A percentile compares a stretch with the other conserved stretches of the same genome.
These are phyloP conservation scores for Fukomys damarensis DNA, from an alignment of 2,113 vertebrate species.

Conservation along the genomic window DNA sequence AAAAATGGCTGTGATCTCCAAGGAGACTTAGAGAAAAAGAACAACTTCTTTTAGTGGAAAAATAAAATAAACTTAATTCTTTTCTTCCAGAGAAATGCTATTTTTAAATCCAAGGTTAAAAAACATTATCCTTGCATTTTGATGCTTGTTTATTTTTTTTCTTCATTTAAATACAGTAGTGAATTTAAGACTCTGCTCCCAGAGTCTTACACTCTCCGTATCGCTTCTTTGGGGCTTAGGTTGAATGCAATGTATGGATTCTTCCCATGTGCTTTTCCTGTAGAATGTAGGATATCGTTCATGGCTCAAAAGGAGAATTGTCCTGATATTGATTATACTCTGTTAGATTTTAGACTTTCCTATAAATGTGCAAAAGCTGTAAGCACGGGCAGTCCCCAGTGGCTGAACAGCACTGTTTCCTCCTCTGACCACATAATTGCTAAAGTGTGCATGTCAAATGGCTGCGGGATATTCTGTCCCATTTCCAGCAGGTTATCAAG, in stretches of 20 bases:
- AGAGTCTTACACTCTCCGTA: background rate
- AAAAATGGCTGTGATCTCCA: conserved; percentile 31
- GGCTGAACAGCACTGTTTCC: conserved; percentile 82
- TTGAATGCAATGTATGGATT: conserved; percentile 49
- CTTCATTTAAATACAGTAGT: background rate
- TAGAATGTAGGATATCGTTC: conserved; percentile 24
- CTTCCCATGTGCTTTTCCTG: conserved; percentile 33
- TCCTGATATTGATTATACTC: conserved; percentile 76
- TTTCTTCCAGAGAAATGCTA: conserved; percentile 12
- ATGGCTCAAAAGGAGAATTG: conserved; percentile 57
- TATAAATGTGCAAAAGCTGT: conserved; percentile 79
- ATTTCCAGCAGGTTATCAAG: conserved; percentile 87
- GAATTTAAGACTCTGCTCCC: background rate
- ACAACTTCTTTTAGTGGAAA: conserved; percentile 12
- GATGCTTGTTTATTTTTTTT: background rate
- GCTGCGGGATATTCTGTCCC: conserved; percentile 85
- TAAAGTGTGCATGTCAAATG: conserved; percentile 89
- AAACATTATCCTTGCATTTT: background rate
- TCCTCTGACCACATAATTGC: conserved; percentile 87
- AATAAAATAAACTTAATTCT: background rate
- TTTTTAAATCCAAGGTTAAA: background rate
- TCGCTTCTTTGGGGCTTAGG: background rate
- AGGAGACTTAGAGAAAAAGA: background rate
- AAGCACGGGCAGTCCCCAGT: conserved; percentile 79
- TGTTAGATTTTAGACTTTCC: conserved; percentile 83